A percentile compares a stretch with the other conserved stretches of the same genome.
phyloP scores from a whole-genome alignment of 2,888 invertebrate genomes.

The Drosophila rellima region DNA sequence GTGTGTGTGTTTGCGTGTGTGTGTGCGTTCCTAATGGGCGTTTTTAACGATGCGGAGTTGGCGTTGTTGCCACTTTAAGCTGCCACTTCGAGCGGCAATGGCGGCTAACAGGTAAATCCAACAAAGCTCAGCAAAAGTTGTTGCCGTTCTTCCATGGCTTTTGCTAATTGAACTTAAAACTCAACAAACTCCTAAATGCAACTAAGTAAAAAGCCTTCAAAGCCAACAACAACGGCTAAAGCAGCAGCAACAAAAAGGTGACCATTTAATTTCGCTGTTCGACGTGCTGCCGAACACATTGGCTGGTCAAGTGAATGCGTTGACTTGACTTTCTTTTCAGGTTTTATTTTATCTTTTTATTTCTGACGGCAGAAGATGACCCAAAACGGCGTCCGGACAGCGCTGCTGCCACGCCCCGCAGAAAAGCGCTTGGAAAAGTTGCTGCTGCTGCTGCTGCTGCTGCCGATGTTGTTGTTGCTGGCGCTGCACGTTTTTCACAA shows the following conservation, averaged over 20 bases:
- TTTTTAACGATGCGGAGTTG: constrained; percentile 74
- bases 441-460: constrained; percentile 47
- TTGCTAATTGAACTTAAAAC: constrained; percentile 78
- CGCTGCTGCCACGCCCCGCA: constrained; percentile 14
- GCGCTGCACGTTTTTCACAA: constrained; percentile 81
- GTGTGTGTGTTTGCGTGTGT: constrained; percentile 13
- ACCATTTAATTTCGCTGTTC: constrained; percentile 73
- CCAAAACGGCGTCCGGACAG: constrained; percentile 12
- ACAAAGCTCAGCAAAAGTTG: constrained; percentile 49
- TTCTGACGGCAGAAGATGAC: constrained; percentile 53
- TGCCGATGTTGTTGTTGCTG: constrained; percentile 52
- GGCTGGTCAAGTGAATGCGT: constrained; percentile 35
- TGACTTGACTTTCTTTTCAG: constrained; percentile 39
- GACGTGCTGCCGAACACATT: constrained; percentile 58
- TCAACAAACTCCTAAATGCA: constrained; percentile 58
- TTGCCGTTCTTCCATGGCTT: constrained; percentile 48
- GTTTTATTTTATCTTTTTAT: constrained; percentile 38
- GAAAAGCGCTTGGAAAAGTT: constrained; percentile 38
- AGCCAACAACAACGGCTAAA: constrained; percentile 6
- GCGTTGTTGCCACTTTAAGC: constrained; percentile 62
- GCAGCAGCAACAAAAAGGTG: constrained; percentile 47
- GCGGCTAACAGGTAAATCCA: constrained; percentile 51
- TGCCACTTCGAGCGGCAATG: constrained; percentile 36
- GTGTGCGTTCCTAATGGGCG: constrained; percentile 64
- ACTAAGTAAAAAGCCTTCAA: constrained; percentile 68